Conservation (phyloP, 2,797 vertebrate species). For the Pseudochromis fuscus region DNA sequence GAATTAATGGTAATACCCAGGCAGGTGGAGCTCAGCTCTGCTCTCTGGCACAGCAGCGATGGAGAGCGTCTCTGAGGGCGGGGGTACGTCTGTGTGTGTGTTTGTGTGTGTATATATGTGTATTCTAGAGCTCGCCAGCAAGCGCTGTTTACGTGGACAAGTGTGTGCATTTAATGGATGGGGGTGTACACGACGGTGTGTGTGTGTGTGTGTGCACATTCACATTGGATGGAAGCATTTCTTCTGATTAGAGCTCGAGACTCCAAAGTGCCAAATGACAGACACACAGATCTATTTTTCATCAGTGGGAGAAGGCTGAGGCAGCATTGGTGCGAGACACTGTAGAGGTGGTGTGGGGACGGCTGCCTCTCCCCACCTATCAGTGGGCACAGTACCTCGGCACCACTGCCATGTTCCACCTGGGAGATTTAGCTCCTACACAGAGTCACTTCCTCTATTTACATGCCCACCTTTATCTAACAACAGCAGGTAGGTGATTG, state of each 20-base stretch:
- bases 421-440: constrained; percentile 64
- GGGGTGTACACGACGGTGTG: constrained; percentile 16
- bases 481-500: constrained; percentile 76
- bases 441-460: constrained; percentile 68
- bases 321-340: constrained; percentile 59
- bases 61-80: constrained; percentile 56
- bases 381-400: constrained; percentile 51
- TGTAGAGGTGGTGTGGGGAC: constrained; percentile 55
- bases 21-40: constrained; percentile 82
- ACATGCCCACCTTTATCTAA: constrained; percentile 78
- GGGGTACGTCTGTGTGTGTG: constrained; percentile 9
- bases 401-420: constrained; percentile 60
- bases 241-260: constrained; percentile 74
- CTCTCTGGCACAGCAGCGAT: constrained; percentile 70
- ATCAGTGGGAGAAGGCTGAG: constrained; percentile 60
- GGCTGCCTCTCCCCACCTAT: constrained; percentile 51
- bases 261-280: constrained; percentile 69
- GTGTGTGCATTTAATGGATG: constrained; percentile 55
- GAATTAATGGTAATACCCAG: constrained; percentile 85
- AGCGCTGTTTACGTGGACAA: constrained; percentile 51
- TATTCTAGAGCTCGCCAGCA: constrained; percentile 48
- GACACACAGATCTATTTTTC: constrained; percentile 67
- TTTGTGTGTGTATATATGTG: constrained; percentile 24
- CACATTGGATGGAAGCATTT: constrained; percentile 56
- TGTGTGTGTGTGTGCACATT: constrained; percentile 41